Percentiles rank a stretch among this genome's conserved stretches.
phyloP scores from a whole-genome alignment of 37 sponge, comb jelly and placozoan genomes.

The Trichoplax adhaerens region DNA sequence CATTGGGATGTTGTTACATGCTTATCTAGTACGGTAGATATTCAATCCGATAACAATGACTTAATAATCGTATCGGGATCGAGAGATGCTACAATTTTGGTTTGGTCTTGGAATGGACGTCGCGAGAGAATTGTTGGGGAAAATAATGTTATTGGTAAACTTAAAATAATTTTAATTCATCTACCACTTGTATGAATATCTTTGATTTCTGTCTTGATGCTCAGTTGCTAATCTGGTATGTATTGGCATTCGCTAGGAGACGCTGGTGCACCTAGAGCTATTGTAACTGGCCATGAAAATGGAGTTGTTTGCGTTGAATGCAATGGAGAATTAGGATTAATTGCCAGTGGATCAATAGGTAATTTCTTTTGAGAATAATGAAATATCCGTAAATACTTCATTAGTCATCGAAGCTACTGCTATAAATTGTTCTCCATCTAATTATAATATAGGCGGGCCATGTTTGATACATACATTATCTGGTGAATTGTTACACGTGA shows the following conservation, averaged over 20 bases:
- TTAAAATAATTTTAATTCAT: no score
- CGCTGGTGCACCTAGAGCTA: conserved; percentile 32
- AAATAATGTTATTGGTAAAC: not conserved
- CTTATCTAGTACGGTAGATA: conserved; percentile 4
- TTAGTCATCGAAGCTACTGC: not conserved
- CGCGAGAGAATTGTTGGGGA: conserved; percentile 23
- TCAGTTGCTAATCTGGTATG: no score
- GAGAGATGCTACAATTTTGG: conserved; percentile 66
- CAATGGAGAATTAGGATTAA: conserved; percentile 43
- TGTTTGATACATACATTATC: conserved; percentile 6
- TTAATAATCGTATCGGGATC: conserved; percentile 63
- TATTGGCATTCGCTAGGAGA: not conserved
- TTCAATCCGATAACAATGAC: conserved; percentile 14
- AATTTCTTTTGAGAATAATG: conserved; percentile 1
- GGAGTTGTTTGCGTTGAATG: conserved; percentile 43
- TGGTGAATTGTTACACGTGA: conserved; percentile 47
- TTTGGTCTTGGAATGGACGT: conserved; percentile 63
- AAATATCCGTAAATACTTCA: conserved; percentile 3
- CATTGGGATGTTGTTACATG: conserved; percentile 60
- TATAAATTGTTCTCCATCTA: not conserved
- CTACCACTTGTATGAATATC: no score
- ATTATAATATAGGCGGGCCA: conserved; percentile 3
- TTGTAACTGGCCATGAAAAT: conserved; percentile 65
- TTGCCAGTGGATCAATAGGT: conserved; percentile 45
- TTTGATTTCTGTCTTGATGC: no score